Evolutionary conservation across 2,888 invertebrate genomes (phyloP).

Genomic region (Phasia obesa): DNA sequence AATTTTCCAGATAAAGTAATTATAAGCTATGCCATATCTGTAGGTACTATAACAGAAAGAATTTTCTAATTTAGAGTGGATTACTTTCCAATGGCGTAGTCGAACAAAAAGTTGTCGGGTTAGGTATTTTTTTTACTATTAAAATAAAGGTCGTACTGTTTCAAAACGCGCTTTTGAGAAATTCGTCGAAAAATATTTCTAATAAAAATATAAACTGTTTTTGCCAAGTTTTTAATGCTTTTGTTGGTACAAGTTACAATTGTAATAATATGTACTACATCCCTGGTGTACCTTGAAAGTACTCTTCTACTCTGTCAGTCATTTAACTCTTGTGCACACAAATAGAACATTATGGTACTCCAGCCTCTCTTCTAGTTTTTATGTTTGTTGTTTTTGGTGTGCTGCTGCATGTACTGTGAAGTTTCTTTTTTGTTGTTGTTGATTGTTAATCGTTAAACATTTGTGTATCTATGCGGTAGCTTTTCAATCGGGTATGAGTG

Average conservation of each 20-base stretch:
- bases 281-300: slow-evolving; percentile 6
- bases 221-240: background rate
- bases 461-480: slow-evolving; percentile 73
- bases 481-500: slow-evolving; percentile 53
- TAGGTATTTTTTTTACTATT: no score
- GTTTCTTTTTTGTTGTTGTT: slow-evolving; percentile 40
- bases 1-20: no score
- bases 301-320: slow-evolving; percentile 21
- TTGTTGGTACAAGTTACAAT: background rate
- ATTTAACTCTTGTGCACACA: slow-evolving; percentile 42
- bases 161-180: no score
- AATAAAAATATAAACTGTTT: no score
- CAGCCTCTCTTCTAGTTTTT: slow-evolving; percentile 52
- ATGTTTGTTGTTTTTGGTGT: slow-evolving; percentile 20
- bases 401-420: slow-evolving; percentile 41
- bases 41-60: no score
- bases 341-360: slow-evolving; percentile 52
- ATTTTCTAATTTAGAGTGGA: no score
- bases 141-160: no score
- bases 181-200: no score
- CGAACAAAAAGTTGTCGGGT: no score
- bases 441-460: slow-evolving; percentile 69
- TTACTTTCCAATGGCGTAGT: no score
- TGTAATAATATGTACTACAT: slow-evolving; percentile 14
- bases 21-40: no score